Percentiles rank a stretch among this genome's conserved stretches.
phyloP scores from a whole-genome alignment of 2,113 vertebrate genomes.

The Leucopsar rothschildi region DNA sequence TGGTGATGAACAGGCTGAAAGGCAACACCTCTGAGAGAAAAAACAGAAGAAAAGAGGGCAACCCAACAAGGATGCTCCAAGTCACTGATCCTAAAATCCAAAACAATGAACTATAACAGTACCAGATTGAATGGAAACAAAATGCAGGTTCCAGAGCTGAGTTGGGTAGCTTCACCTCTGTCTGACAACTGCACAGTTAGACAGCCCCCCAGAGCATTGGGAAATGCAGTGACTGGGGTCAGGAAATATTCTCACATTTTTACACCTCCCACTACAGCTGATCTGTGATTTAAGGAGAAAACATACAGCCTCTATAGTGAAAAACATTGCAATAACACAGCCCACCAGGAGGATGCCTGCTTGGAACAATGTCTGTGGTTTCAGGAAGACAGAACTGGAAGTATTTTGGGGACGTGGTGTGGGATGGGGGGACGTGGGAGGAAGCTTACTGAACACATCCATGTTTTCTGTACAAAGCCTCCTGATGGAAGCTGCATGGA shows the following conservation, averaged over 20 bases:
- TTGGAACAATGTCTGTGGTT: background rate
- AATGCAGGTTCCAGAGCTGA: background rate
- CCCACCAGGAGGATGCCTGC: background rate
- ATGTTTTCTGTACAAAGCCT: background rate
- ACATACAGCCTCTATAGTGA: background rate
- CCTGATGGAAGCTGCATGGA: background rate
- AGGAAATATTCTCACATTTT: background rate
- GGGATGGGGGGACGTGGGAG: background rate
- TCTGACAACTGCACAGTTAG: background rate
- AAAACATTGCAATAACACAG: background rate
- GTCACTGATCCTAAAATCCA: background rate
- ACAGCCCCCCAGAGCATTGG: background rate
- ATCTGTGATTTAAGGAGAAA: background rate
- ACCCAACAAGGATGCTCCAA: background rate
- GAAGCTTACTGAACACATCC: background rate
- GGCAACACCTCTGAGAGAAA: background rate
- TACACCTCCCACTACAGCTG: background rate
- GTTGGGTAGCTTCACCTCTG: background rate
- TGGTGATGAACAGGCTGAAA: background rate
- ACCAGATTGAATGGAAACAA: background rate
- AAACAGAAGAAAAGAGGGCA: background rate
- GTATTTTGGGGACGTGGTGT: background rate
- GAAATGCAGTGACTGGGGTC: background rate
- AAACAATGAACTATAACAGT: background rate
- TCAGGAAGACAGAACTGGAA: background rate